Conservation (phyloP, 1,140 invertebrate species). For the Ctenoplectra terminalis region DNA sequence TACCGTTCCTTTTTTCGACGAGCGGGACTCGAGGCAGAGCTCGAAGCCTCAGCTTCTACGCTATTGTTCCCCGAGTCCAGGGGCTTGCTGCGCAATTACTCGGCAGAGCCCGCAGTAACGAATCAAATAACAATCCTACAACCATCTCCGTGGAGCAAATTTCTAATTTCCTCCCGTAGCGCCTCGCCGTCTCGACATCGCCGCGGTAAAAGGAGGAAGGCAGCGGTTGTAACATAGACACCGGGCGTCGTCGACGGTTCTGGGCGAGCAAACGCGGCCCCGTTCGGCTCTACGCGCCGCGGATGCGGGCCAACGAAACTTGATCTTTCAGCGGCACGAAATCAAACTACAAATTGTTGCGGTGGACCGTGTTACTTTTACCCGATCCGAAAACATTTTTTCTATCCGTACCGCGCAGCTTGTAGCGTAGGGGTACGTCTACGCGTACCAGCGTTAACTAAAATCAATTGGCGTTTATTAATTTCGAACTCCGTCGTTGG, state of each 20-base stretch:
- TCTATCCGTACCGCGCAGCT: too few relatives aligned
- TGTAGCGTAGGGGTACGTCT: too few relatives aligned
- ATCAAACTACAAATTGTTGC: background rate
- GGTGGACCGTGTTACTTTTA: background rate
- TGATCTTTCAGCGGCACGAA: background rate
- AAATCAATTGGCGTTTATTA: too few relatives aligned
- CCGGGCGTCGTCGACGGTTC: conserved; percentile 23
- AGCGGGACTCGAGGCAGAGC: too few relatives aligned
- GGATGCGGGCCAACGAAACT: conserved; percentile 5
- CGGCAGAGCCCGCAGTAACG: conserved; percentile 24
- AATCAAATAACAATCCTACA: conserved; percentile 48
- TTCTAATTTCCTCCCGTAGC: conserved; percentile 62
- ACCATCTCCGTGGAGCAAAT: conserved; percentile 55
- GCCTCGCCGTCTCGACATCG: conserved; percentile 43
- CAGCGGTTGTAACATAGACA: conserved; percentile 30
- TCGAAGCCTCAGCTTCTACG: background rate
- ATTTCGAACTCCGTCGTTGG: too few relatives aligned
- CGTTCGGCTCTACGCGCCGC: background rate
- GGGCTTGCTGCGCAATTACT: conserved; percentile 39
- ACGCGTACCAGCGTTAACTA: too few relatives aligned
- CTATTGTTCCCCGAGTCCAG: conserved; percentile 35
- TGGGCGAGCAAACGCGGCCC: conserved; percentile 2
- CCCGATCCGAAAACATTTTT: background rate
- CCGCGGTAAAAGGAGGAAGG: conserved; percentile 22
- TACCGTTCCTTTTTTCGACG: conserved; percentile 34